Percentiles rank a stretch among this genome's conserved stretches.
These are phyloP conservation scores for Tyrophagus putrescentiae DNA, from an alignment of 1,140 invertebrate genomes.

Conservation along the genomic window DNA sequence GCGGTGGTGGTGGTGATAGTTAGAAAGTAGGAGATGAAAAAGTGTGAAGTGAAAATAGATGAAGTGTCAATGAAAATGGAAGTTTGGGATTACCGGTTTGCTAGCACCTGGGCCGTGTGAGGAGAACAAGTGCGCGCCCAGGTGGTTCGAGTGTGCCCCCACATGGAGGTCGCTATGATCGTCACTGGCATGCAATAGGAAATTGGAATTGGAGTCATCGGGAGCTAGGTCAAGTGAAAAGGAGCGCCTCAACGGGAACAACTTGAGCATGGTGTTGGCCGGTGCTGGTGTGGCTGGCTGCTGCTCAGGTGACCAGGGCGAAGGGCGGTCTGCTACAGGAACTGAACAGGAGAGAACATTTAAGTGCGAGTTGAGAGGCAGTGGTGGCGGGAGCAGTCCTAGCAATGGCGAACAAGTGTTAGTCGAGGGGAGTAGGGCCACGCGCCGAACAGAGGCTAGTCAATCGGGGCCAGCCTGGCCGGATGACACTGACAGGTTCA, in stretches of 20 bases:
- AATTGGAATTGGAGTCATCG: slow-evolving; percentile 17
- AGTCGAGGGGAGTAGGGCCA: too few species aligned
- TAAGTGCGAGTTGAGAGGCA: too few species aligned
- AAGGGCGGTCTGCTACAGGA: too few species aligned
- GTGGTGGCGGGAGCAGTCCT: too few species aligned
- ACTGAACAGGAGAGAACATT: too few species aligned
- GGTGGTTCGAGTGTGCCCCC: background rate
- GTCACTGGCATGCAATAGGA: slow-evolving; percentile 11
- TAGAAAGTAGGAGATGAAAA: too few species aligned
- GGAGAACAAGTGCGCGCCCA: background rate
- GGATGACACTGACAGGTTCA: too few species aligned
- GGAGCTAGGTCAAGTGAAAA: slow-evolving; percentile 11
- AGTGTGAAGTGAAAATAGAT: background rate
- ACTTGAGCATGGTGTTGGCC: slow-evolving; percentile 10
- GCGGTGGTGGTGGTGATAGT: too few species aligned
- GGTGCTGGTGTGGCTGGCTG: background rate
- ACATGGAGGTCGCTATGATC: background rate
- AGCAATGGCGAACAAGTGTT: too few species aligned
- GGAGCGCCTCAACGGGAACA: slow-evolving; percentile 16
- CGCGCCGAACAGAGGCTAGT: too few species aligned
- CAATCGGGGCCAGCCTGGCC: too few species aligned
- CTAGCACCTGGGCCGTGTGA: background rate
- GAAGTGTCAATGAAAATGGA: background rate
- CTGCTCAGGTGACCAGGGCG: too few species aligned
- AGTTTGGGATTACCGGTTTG: slow-evolving; percentile 1